A percentile compares a stretch with the other conserved stretches of the same genome.
phyloP scores from a whole-genome alignment of 2,113 vertebrate genomes.

The Carlito syrichta region DNA sequence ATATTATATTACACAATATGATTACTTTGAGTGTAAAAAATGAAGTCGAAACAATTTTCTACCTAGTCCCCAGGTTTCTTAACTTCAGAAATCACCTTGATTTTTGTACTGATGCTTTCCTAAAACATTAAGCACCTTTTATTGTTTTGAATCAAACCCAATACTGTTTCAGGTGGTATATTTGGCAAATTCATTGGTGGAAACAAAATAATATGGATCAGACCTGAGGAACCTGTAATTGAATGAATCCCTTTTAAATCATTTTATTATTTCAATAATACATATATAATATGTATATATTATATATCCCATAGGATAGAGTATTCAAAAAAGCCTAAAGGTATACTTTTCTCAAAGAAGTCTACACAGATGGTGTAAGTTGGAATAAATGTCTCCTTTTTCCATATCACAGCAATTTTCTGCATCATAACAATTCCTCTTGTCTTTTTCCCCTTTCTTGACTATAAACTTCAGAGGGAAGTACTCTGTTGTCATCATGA shows the following conservation, averaged over 20 bases:
- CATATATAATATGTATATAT: neutral
- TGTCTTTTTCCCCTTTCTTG: neutral
- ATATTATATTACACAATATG: neutral
- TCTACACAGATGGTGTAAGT: neutral
- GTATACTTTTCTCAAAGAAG: neutral
- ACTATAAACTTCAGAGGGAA: neutral
- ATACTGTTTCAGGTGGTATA: neutral
- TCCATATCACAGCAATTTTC: neutral
- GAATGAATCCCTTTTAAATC: neutral
- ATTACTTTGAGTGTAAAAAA: neutral
- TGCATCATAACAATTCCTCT: neutral
- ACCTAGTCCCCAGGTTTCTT: neutral
- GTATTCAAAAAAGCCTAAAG: neutral
- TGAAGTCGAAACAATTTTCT: neutral
- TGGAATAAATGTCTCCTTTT: neutral
- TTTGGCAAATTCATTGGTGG: neutral
- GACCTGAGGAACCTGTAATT: neutral
- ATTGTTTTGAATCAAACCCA: neutral
- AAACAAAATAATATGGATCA: neutral
- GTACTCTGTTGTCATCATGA: neutral
- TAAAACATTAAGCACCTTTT: neutral
- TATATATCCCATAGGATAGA: neutral
- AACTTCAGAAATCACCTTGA: neutral
- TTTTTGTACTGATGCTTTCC: neutral
- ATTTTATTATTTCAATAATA: neutral